A percentile compares a stretch with the other conserved stretches of the same genome.
These are phyloP conservation scores for Nibea coibor DNA, from an alignment of 2,113 vertebrate genomes.

Conservation along the genomic window DNA sequence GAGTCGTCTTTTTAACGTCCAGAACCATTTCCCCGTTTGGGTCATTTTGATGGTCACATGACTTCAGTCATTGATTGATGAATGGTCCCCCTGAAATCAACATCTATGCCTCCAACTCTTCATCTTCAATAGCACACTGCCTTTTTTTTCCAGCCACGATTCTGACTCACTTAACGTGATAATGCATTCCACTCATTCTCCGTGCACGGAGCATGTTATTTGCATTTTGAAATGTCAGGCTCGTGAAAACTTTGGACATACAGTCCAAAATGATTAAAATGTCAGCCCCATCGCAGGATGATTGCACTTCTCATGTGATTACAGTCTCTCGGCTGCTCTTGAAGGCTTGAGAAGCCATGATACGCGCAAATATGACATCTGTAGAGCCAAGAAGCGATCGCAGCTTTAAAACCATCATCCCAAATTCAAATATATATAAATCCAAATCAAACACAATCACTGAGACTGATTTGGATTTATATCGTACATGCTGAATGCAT, in stretches of 20 bases:
- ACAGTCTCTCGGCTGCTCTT: conserved; percentile 18
- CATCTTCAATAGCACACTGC: background rate
- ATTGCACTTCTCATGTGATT: conserved; percentile 59
- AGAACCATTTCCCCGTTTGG: too few species aligned
- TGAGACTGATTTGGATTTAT: background rate
- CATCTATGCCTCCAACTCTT: background rate
- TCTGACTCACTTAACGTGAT: background rate
- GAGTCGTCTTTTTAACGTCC: background rate
- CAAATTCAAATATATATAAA: background rate
- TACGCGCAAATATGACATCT: background rate
- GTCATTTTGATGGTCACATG: too few species aligned
- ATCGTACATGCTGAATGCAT: background rate
- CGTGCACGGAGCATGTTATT: conserved; percentile 45
- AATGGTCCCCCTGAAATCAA: background rate
- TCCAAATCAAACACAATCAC: too few species aligned
- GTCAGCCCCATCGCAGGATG: conserved; percentile 54
- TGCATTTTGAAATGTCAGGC: conserved; percentile 74
- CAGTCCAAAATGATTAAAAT: conserved; percentile 65
- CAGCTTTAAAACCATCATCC: conserved; percentile 2
- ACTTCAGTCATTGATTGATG: background rate
- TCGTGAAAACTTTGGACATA: conserved; percentile 53
- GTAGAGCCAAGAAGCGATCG: background rate
- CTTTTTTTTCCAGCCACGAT: background rate
- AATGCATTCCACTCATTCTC: conserved; percentile 47
- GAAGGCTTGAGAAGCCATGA: background rate